phyloP scores from a whole-genome alignment of 2,888 invertebrate genomes.

The Nymphalis polychloros region DNA sequence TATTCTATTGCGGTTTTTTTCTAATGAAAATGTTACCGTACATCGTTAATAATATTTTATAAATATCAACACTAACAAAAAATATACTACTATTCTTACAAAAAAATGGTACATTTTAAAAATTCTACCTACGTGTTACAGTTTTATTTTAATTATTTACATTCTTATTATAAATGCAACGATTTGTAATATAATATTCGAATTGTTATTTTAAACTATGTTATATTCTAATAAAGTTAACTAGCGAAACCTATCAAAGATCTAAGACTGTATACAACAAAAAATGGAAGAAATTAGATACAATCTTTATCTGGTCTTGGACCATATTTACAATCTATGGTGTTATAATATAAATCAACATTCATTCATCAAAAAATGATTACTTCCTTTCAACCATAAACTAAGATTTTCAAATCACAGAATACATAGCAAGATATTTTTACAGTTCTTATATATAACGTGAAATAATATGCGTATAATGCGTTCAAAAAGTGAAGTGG shows the following conservation, averaged over 20 bases:
- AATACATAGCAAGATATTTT: conserved; percentile 26
- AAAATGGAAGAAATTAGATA: conserved; percentile 8
- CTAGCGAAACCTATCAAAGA: conserved; percentile 22
- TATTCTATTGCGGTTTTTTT: conserved; percentile 51
- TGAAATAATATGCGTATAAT: too few species aligned
- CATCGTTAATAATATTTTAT: conserved; percentile 19
- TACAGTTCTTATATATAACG: background rate
- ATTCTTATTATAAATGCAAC: conserved; percentile 26
- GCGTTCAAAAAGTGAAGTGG: too few species aligned
- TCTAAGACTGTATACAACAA: conserved; percentile 5
- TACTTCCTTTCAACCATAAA: conserved; percentile 14
- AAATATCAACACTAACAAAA: conserved; percentile 30
- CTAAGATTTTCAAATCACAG: conserved; percentile 31
- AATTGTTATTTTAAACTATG: background rate
- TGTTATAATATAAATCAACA: background rate
- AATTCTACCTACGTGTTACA: conserved; percentile 31
- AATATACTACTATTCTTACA: conserved; percentile 32
- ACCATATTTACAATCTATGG: conserved; percentile 11
- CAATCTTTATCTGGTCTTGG: background rate
- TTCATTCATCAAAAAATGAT: background rate
- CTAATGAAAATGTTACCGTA: conserved; percentile 30
- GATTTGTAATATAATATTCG: conserved; percentile 5
- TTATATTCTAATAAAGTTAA: conserved; percentile 1
- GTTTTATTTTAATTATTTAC: conserved; percentile 26
- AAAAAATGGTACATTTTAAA: conserved; percentile 34